phyloP scores from a whole-genome alignment of 1,140 invertebrate species.

The Rhynchophorus ferrugineus region DNA sequence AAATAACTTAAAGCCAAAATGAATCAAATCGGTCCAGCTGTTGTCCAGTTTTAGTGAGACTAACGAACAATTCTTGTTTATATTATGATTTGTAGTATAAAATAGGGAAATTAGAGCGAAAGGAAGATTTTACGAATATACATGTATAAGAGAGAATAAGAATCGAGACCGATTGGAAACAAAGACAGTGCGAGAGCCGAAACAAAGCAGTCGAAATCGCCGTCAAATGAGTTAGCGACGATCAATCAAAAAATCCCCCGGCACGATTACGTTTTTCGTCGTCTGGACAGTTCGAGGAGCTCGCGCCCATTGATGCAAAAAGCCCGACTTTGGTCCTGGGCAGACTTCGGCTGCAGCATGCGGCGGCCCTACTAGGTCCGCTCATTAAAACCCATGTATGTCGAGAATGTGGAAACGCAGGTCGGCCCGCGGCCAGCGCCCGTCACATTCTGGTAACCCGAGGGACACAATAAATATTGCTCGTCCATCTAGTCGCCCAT shows the following conservation, averaged over 20 bases:
- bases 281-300: neutral
- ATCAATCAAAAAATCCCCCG: neutral
- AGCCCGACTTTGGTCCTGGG: slow-evolving; percentile 21
- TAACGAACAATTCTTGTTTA: too few species aligned
- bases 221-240: neutral
- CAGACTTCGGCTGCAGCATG: neutral
- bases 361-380: neutral
- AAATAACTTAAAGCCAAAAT: too few species aligned
- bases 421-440: slow-evolving; percentile 12
- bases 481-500: slow-evolving; percentile 26
- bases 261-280: neutral
- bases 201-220: neutral
- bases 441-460: slow-evolving; percentile 25
- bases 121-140: too few species aligned
- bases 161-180: too few species aligned
- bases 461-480: slow-evolving; percentile 28
- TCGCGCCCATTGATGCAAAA: slow-evolving; percentile 23
- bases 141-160: too few species aligned
- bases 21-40: too few species aligned
- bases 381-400: slow-evolving; percentile 22
- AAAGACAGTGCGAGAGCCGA: neutral
- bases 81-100: too few species aligned
- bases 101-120: too few species aligned
- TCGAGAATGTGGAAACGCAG: slow-evolving; percentile 28
- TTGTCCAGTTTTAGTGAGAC: too few species aligned